phyloP scores from a whole-genome alignment of 2,888 invertebrate species.

The Lampropteryx suffumata region DNA sequence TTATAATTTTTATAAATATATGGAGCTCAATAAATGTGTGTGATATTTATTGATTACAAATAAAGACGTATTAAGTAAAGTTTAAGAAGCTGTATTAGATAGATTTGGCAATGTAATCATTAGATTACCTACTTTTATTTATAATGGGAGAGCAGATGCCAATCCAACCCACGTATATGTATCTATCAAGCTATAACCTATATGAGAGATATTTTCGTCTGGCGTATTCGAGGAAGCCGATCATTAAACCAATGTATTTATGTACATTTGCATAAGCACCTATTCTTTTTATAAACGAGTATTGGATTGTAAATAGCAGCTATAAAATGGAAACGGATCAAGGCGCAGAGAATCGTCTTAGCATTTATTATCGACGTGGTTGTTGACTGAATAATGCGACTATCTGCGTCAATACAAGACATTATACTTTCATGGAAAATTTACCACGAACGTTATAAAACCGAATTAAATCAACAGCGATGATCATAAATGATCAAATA shows the following conservation, averaged over 20 bases:
- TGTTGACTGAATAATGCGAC: slow-evolving; percentile 59
- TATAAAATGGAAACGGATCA: slow-evolving; percentile 61
- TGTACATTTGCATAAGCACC: slow-evolving; percentile 16
- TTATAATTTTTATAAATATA: no score
- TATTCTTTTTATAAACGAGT: slow-evolving; percentile 37
- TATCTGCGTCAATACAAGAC: slow-evolving; percentile 66
- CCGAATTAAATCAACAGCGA: slow-evolving; percentile 20
- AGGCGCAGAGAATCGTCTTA: slow-evolving; percentile 57
- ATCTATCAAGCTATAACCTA: slow-evolving; percentile 27
- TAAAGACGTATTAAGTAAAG: no score
- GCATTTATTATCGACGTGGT: slow-evolving; percentile 50
- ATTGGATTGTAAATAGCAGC: slow-evolving; percentile 32
- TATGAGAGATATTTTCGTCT: slow-evolving; percentile 32
- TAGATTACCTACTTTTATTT: slow-evolving; percentile 23
- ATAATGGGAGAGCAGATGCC: slow-evolving; percentile 11
- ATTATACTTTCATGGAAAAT: slow-evolving; percentile 37
- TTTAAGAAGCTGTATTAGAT: slow-evolving; percentile 27
- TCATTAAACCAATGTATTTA: slow-evolving; percentile 33
- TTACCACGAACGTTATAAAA: slow-evolving; percentile 27
- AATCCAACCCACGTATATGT: no score
- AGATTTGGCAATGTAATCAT: slow-evolving; percentile 27
- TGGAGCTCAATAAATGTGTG: no score
- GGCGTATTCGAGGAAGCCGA: slow-evolving; percentile 34
- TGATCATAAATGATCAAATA: slow-evolving; percentile 20
- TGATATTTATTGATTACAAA: no score